phyloP scores from a whole-genome alignment of 2,113 vertebrate species.

The Archilochus colubris region DNA sequence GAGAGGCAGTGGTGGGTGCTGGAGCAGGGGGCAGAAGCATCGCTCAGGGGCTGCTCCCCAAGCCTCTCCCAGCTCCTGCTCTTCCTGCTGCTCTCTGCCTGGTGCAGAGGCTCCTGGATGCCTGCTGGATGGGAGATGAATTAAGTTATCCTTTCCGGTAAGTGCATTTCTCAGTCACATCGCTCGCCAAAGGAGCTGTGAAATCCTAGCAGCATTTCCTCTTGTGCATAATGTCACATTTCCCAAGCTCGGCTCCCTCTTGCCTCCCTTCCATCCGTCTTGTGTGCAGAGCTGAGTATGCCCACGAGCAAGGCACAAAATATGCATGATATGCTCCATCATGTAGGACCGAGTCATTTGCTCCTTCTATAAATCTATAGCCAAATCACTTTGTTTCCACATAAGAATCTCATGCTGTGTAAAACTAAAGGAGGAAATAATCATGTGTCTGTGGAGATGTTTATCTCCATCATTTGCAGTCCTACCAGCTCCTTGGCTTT shows the following conservation, averaged over 20 bases:
- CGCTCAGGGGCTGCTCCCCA: not conserved
- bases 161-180: conserved; percentile 59
- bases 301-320: conserved; percentile 57
- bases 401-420: conserved; percentile 56
- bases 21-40: not conserved
- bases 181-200: conserved; percentile 56
- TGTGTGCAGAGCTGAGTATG: conserved; percentile 42
- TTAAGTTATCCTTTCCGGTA: conserved; percentile 68
- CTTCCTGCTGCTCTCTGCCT: not conserved
- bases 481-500: conserved; percentile 7
- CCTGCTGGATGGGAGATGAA: not conserved
- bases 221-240: conserved; percentile 56
- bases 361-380: conserved; percentile 64
- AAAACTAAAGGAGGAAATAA: conserved; percentile 59
- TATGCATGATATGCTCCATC: conserved; percentile 68
- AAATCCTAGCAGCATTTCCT: conserved; percentile 59
- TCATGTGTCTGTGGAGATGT: conserved; percentile 44
- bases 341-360: conserved; percentile 63
- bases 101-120: too few species aligned
- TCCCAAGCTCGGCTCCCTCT: conserved; percentile 48
- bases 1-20: not conserved
- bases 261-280: conserved; percentile 47
- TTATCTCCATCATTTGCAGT: conserved; percentile 34
- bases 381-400: conserved; percentile 64
- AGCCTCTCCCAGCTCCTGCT: not conserved